Percentiles rank a stretch among this genome's conserved stretches.
phyloP scores from a whole-genome alignment of 1,140 invertebrate genomes.

The Homarus americanus region DNA sequence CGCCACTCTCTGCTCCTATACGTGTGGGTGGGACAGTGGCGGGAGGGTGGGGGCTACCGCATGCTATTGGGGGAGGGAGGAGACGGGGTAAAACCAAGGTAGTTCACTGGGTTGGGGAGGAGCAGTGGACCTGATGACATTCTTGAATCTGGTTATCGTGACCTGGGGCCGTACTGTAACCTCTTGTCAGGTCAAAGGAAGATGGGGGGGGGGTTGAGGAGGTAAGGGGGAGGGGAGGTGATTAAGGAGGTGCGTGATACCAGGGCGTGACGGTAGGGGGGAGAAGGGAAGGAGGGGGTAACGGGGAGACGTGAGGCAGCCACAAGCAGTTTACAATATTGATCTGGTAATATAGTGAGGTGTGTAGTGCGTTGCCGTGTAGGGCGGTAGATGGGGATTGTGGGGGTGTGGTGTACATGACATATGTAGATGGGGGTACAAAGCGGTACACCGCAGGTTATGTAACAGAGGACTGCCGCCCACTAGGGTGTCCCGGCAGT shows the following conservation, averaged over 20 bases:
- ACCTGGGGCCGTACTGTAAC: no score
- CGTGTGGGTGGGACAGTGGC: no score
- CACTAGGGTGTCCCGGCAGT: not conserved
- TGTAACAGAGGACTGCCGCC: not conserved
- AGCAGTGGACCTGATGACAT: no score
- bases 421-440: not conserved
- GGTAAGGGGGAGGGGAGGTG: not conserved
- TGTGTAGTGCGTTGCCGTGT: not conserved
- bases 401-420: not conserved
- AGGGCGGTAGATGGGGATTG: not conserved
- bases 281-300: not conserved
- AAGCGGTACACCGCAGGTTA: not conserved
- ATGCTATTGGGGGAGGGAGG: no score
- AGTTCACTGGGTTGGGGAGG: no score
- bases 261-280: not conserved
- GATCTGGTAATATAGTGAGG: conserved; percentile 8
- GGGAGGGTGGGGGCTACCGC: no score
- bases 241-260: not conserved
- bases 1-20: no score
- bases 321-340: conserved; percentile 15
- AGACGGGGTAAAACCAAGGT: no score
- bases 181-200: no score
- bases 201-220: not conserved
- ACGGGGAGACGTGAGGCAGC: not conserved
- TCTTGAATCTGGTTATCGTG: no score